Percentiles rank a stretch among this genome's conserved stretches.
Conservation (phyloP, 2,113 vertebrate species). For the Protobothrops flavoviridis region DNA sequence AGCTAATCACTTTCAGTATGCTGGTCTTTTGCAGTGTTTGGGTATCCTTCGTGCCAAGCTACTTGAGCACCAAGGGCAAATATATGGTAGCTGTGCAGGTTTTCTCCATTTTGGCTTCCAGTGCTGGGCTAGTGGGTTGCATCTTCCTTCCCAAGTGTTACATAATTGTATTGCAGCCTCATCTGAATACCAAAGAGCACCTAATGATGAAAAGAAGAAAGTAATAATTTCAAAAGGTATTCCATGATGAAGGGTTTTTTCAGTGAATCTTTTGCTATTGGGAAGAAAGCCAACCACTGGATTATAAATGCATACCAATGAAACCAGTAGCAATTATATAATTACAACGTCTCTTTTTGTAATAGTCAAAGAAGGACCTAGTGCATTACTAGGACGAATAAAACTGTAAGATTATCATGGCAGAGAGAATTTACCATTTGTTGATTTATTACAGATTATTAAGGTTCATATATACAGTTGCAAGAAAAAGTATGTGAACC, state of each 20-base stretch:
- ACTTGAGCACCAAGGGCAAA: neutral
- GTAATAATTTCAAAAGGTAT: no score
- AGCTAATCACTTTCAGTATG: conserved; percentile 16
- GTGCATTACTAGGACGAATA: neutral
- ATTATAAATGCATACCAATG: neutral
- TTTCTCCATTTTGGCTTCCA: conserved; percentile 3
- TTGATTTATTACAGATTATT: neutral
- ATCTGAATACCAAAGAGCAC: conserved; percentile 4
- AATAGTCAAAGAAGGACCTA: neutral
- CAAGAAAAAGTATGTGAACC: no score
- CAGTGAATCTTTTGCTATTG: no score
- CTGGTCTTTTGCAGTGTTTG: conserved; percentile 5
- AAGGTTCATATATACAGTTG: neutral
- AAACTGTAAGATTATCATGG: neutral
- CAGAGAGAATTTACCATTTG: neutral
- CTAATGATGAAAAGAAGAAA: neutral
- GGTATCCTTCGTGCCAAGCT: neutral
- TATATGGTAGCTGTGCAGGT: neutral
- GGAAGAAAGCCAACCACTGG: neutral
- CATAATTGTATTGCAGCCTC: neutral
- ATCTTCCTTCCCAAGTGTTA: conserved; percentile 12
- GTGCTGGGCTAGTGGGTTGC: neutral
- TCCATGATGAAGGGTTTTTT: neutral
- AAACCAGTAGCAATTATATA: neutral
- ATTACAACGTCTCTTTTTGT: neutral